Conservation (phyloP, 2,888 invertebrate genomes). For the Autographa pulchrina region DNA sequence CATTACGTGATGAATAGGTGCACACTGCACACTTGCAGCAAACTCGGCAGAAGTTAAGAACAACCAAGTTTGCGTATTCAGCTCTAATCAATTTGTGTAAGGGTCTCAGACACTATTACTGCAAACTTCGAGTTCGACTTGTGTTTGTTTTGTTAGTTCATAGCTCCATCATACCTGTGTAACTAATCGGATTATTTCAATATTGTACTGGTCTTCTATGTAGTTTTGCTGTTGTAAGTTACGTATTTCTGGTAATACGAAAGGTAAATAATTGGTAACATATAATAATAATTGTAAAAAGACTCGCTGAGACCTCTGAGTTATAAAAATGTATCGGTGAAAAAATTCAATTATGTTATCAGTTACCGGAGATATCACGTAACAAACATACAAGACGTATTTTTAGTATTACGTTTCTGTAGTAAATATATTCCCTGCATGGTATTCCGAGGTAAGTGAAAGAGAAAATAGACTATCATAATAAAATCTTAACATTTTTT, state of each 20-base stretch:
- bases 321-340: too few relatives aligned
- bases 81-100: slow-evolving; percentile 8
- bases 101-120: slow-evolving; percentile 9
- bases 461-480: slow-evolving; percentile 54
- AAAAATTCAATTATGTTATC: too few relatives aligned
- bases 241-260: not conserved
- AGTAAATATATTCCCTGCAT: slow-evolving; percentile 33
- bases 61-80: not conserved
- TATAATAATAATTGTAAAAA: too few relatives aligned
- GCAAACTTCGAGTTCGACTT: not conserved
- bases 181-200: not conserved
- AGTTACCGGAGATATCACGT: too few relatives aligned
- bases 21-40: not conserved
- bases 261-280: too few relatives aligned
- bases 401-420: not conserved
- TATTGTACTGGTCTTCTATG: not conserved
- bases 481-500: slow-evolving; percentile 53
- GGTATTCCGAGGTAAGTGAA: slow-evolving; percentile 30
- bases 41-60: slow-evolving; percentile 6
- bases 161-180: not conserved
- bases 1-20: not conserved
- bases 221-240: not conserved
- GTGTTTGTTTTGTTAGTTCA: slow-evolving; percentile 5
- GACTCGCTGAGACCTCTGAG: too few relatives aligned
- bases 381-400: too few relatives aligned